Conservation (phyloP, 92 coral and sea anemone genomes). For the Ricordea florida region DNA sequence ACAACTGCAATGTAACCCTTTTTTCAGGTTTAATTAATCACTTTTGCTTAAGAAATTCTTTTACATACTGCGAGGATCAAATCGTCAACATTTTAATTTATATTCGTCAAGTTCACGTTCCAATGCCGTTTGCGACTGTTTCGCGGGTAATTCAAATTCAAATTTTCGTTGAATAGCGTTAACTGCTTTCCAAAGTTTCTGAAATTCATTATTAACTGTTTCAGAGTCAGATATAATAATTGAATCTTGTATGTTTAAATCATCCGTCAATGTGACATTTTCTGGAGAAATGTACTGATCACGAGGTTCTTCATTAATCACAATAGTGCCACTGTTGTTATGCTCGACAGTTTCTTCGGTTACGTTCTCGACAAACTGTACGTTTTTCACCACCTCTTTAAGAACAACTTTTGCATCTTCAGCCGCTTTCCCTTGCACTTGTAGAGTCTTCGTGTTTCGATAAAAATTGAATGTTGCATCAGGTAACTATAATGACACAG, state of each 20-base stretch:
- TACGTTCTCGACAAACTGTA: neutral
- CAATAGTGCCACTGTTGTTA: neutral
- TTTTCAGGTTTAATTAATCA: too few relatives aligned
- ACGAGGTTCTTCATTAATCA: slow-evolving; percentile 10
- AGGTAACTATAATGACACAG: neutral
- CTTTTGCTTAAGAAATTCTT: too few relatives aligned
- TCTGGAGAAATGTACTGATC: slow-evolving; percentile 3
- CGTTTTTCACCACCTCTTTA: neutral
- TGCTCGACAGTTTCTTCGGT: slow-evolving; percentile 7
- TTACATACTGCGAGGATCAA: too few relatives aligned
- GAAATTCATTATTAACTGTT: too few relatives aligned
- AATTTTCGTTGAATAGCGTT: too few relatives aligned
- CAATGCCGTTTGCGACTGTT: too few relatives aligned
- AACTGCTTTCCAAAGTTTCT: too few relatives aligned
- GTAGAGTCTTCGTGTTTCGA: slow-evolving; percentile 15
- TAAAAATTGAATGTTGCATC: slow-evolving; percentile 16
- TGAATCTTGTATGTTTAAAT: neutral
- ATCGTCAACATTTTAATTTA: too few relatives aligned
- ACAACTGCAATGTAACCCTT: too few relatives aligned
- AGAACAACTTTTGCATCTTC: slow-evolving; percentile 15
- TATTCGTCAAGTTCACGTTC: too few relatives aligned
- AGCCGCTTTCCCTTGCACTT: slow-evolving; percentile 14
- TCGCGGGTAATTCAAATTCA: too few relatives aligned
- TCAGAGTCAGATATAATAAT: too few relatives aligned
- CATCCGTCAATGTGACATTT: neutral